Conservation (phyloP, 2,797 vertebrate genomes). For the Acanthurus leucopareius region DNA sequence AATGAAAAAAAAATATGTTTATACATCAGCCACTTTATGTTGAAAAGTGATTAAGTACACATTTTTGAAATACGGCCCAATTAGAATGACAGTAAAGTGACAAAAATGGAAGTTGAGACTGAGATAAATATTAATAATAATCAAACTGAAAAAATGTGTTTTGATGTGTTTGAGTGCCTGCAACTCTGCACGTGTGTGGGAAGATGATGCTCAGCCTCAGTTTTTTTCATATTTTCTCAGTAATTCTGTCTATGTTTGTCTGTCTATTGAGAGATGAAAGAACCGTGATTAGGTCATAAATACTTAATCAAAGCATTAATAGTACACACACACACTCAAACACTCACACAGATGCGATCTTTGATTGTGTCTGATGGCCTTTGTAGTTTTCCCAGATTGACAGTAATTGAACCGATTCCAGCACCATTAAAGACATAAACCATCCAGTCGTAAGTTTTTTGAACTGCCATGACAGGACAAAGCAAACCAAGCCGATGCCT, state of each 20-base stretch:
- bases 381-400: constrained; percentile 78
- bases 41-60: background rate
- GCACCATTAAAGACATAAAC: constrained; percentile 74
- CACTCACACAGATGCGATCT: constrained; percentile 45
- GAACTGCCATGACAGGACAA: constrained; percentile 65
- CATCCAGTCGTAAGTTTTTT: constrained; percentile 65
- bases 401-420: constrained; percentile 79
- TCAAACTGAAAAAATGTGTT: constrained; percentile 6
- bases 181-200: constrained; percentile 10
- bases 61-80: constrained; percentile 18
- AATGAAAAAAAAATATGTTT: background rate
- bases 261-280: constrained; percentile 72
- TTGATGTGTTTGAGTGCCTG: background rate
- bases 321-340: constrained; percentile 10
- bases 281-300: constrained; percentile 72
- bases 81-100: background rate
- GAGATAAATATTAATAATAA: background rate
- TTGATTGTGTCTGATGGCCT: constrained; percentile 71
- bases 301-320: constrained; percentile 76
- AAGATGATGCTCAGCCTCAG: constrained; percentile 31
- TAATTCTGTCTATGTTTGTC: constrained; percentile 47
- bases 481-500: constrained; percentile 51
- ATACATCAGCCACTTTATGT: background rate
- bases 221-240: constrained; percentile 27
- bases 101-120: background rate